Percentiles rank a stretch among this genome's conserved stretches.
phyloP scores from a whole-genome alignment of 2,113 vertebrate genomes.

The Bambusicola thoracicus region DNA sequence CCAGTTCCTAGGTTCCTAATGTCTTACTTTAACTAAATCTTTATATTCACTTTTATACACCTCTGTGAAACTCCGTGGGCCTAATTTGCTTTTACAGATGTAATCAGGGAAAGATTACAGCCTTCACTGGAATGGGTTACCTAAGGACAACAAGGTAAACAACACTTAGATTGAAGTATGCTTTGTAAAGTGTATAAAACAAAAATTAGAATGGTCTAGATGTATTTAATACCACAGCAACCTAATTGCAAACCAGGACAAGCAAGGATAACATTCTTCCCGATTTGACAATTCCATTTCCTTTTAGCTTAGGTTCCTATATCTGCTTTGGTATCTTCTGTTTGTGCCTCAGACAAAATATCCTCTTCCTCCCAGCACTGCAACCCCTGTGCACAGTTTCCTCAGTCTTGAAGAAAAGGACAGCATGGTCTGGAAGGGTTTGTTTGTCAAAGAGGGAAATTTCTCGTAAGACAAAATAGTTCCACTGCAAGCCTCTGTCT shows the following conservation, averaged over 20 bases:
- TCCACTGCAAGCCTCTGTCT: background rate
- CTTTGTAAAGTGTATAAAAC: background rate
- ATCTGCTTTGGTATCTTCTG: conserved; percentile 64
- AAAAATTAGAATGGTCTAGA: background rate
- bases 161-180: background rate
- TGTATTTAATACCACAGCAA: background rate
- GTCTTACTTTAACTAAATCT: background rate
- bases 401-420: conserved; percentile 33
- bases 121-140: background rate
- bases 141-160: background rate
- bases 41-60: background rate
- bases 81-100: background rate
- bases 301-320: conserved; percentile 32
- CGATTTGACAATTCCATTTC: conserved; percentile 53
- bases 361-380: conserved; percentile 63
- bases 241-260: background rate
- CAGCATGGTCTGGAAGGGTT: background rate
- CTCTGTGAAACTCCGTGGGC: background rate
- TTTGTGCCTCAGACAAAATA: conserved; percentile 70
- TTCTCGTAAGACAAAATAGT: background rate
- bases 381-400: conserved; percentile 48
- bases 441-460: background rate
- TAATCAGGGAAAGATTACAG: background rate
- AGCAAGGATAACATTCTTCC: conserved; percentile 46
- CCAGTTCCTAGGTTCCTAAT: background rate